Evolutionary conservation across 2,888 invertebrate genomes (phyloP), one percentile per base, ranked within the genome.

Genomic region (Pyrrhosoma nymphula): DNA sequence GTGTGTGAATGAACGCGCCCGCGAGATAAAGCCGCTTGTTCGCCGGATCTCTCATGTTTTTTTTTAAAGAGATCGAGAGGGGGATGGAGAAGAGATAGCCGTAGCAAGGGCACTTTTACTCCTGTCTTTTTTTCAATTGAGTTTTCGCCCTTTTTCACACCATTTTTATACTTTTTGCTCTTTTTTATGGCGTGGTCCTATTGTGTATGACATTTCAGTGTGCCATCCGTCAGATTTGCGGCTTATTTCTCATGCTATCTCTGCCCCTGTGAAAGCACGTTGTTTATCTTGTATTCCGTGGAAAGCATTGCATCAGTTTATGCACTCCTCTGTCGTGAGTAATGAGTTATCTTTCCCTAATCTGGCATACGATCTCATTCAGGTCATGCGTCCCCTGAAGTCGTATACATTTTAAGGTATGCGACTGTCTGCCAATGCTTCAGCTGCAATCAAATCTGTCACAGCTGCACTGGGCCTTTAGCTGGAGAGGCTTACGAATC

Each of bases 21-120:
- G 69, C 26, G 63, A 75, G 93, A 93, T 93, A 93, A 75, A 56
- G 89, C 89, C n/a, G 47, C 69, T 93, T 82, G 82, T 10, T 82
- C 35, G 35, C 82, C 75, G 82, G 30, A 4, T 35, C 82, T 82
- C 60, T 60, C 60, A 6, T 12, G n/a, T 82, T 35, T 35, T 82
- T 82, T 35, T 69, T 0, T 18, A 60, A 14, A 14, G n/a, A 69
- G n/a, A 26, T 69, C 82, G 35, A 35, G 30, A 6, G n/a, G 69
- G 82, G 35, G 12, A 14, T 12, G 16, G 82, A 12, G 35, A 82
- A 82, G 82, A 82, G 82, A 82, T 82, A 35, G 82, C 82, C 35
- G 14, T 23, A 82, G 69, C 12, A 3, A 35, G 82, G 82, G 82
- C 12, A 35, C 26, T 82, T 82, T 82, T 82, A 35, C 35, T 23